Percentiles rank a stretch among this genome's conserved stretches.
Conservation (phyloP, 37 sponge, comb jelly and placozoan species). For the Ephydatia muelleri region DNA sequence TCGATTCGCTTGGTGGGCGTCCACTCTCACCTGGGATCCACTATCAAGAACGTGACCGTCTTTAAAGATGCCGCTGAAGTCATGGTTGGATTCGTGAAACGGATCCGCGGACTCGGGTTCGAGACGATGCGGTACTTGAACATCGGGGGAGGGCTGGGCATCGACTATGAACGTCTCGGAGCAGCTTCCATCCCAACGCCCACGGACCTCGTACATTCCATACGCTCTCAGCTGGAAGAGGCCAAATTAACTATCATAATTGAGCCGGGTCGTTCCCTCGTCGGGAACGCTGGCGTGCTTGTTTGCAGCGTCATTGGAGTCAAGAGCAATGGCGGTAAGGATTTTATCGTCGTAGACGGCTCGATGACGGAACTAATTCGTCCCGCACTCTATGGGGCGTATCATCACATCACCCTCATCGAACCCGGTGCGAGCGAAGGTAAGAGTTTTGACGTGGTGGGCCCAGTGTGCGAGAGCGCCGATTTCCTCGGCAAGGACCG, state of each 20-base stretch:
- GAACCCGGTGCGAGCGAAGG: neutral
- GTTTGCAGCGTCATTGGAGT: neutral
- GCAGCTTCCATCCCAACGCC: neutral
- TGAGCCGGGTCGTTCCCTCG: conserved; percentile 10
- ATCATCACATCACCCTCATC: neutral
- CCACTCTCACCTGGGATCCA: neutral
- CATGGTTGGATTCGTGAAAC: neutral
- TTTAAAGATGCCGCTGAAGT: neutral
- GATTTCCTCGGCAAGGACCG: conserved; percentile 8
- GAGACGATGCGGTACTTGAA: neutral
- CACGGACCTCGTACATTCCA: neutral
- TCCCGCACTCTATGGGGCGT: conserved; percentile 17
- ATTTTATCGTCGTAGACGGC: conserved; percentile 1
- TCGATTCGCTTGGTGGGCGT: neutral
- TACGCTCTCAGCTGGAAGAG: neutral
- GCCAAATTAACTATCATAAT: conserved; percentile 1
- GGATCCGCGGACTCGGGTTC: neutral
- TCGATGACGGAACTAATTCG: conserved; percentile 14
- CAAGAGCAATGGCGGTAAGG: neutral
- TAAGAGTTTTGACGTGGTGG: conserved; percentile 6
- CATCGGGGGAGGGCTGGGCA: conserved; percentile 14
- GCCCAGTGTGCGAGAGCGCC: conserved; percentile 16
- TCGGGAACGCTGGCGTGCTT: conserved; percentile 4
- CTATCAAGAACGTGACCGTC: neutral
- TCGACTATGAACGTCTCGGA: neutral